Base-by-base conservation (phyloP, 1,140 invertebrate genomes). In the Cotesia glomerata region DNA sequence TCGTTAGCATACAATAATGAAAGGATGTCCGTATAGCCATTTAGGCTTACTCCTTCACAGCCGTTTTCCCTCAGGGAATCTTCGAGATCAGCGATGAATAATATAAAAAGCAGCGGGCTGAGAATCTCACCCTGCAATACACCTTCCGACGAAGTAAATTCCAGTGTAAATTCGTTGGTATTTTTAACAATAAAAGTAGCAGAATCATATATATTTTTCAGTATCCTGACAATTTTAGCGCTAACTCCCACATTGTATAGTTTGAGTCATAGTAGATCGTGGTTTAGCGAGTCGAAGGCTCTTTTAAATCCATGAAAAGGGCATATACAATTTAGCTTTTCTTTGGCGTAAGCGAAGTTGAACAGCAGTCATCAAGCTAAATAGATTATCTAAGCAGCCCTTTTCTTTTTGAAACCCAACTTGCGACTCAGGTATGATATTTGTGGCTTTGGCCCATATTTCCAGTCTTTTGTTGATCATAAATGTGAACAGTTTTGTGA, bases 311-410 rank as follows among this genome's bases (percentile, higher is more conserved):
- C 18, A 18, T 2, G 18, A 18, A 18, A 1, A 18, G 18, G 18
- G 18, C 5, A 39, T 0, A n/a, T n/a, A 39, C 3, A 39, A 18
- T 18, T 18, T 2, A 4, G 32, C 49, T 56, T 63, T 67, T 5
- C 36, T 1, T 45, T 52, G 2, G 11, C 36, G 59, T 0, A 78
- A 11, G 36, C 67, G 64, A 4, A 59, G 63, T 67, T 78, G 76
- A 8, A 75, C 69, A 8, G 71, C 11, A 4, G 72, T 16, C 7
- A 66, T 70, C 0, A 78, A 52, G 18, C 56, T 36, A 64, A 79
- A 78, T 8, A 80, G 70, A 32, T 75, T 69, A n/a, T 79, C 75
- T 3, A 71, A 59, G 68, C 75, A 78, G 3, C 74, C 64, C 51
- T 74, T 69, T 1, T 58, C 32, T 18, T 61, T 69, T 13, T 74